phyloP scores from a whole-genome alignment of 2,888 invertebrate species.

The Melitaea athalia region DNA sequence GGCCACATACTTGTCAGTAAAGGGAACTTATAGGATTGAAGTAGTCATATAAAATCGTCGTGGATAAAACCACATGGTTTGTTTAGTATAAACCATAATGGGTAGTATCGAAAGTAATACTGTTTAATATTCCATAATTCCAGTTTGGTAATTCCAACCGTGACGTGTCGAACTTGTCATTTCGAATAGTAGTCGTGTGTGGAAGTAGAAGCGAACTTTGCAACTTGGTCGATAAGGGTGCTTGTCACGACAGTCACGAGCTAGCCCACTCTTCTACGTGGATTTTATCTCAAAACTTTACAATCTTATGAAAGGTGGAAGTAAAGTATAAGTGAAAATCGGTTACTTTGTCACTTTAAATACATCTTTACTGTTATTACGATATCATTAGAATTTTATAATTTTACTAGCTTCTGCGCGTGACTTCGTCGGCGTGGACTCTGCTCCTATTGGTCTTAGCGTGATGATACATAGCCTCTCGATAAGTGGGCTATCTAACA shows the following conservation, averaged over 20 bases:
- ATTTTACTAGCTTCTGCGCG: too few relatives aligned
- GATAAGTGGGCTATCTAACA: too few relatives aligned
- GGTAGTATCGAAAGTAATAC: neutral
- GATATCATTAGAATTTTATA: too few relatives aligned
- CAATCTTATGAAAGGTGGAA: slow-evolving; percentile 59
- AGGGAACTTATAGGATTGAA: too few relatives aligned
- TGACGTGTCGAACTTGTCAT: slow-evolving; percentile 41
- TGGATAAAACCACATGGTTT: too few relatives aligned
- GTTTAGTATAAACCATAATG: too few relatives aligned
- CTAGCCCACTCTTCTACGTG: slow-evolving; percentile 50
- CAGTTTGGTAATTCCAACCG: slow-evolving; percentile 35
- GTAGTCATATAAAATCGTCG: too few relatives aligned
- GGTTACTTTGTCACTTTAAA: neutral
- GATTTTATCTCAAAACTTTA: slow-evolving; percentile 66
- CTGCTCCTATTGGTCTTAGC: too few relatives aligned
- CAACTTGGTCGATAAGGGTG: slow-evolving; percentile 52
- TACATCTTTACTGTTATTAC: neutral
- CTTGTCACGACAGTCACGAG: slow-evolving; percentile 44
- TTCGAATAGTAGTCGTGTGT: slow-evolving; percentile 40
- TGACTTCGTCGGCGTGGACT: too few relatives aligned
- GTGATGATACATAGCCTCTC: too few relatives aligned
- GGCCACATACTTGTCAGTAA: too few relatives aligned
- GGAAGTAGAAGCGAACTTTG: slow-evolving; percentile 48
- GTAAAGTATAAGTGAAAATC: slow-evolving; percentile 24
- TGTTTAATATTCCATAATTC: slow-evolving; percentile 25